Conservation (phyloP, 2,797 vertebrate species). For the Alauda arvensis region DNA sequence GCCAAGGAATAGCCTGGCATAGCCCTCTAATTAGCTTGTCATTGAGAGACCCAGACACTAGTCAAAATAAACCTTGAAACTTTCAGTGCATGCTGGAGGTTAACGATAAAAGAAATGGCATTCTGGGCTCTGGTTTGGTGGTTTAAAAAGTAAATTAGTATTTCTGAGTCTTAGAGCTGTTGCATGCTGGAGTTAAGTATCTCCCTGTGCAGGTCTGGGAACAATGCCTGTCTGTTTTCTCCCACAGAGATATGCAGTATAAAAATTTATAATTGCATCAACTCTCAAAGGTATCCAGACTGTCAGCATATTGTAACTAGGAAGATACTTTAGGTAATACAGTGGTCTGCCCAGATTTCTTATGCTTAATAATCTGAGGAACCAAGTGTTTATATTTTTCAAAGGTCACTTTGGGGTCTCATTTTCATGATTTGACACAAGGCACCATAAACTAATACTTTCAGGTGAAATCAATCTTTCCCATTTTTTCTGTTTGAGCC, state of each 20-base stretch:
- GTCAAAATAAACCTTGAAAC: constrained; percentile 72
- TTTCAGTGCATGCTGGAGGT: constrained; percentile 38
- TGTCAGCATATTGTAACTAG: neutral
- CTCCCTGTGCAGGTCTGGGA: neutral
- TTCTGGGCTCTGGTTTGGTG: constrained; percentile 19
- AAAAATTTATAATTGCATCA: neutral
- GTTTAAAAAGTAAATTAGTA: constrained; percentile 39
- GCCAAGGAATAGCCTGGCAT: constrained; percentile 48
- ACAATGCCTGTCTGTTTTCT: neutral
- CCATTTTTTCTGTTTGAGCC: neutral
- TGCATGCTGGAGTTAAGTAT: neutral
- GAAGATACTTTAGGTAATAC: neutral
- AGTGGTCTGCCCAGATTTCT: neutral
- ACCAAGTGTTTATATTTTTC: neutral
- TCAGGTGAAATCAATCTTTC: neutral
- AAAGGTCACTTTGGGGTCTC: neutral
- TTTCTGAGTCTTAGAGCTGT: neutral
- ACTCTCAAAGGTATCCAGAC: neutral
- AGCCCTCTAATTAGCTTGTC: constrained; percentile 68
- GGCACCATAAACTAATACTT: neutral
- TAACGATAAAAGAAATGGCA: constrained; percentile 47
- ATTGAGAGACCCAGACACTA: constrained; percentile 61
- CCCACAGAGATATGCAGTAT: neutral
- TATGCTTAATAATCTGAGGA: neutral
- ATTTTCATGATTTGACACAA: neutral